A percentile compares a stretch with the other conserved stretches of the same genome.
Evolutionary conservation across 1,140 invertebrate species (phyloP).

Genomic region (Branchinecta lindahli): DNA sequence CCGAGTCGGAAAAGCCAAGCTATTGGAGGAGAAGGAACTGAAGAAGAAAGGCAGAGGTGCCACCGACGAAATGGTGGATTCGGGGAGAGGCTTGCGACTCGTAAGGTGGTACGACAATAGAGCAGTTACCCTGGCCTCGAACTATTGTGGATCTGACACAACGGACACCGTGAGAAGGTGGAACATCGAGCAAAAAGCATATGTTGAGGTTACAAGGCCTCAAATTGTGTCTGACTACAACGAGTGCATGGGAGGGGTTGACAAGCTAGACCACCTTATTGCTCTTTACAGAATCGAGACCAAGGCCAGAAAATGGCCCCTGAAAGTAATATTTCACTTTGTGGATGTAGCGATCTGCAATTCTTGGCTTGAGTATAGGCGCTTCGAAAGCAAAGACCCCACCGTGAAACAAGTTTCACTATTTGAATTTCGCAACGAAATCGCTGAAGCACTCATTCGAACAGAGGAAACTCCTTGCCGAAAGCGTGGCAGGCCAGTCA

Average conservation of each 20-base stretch:
- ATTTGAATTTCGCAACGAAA: neutral
- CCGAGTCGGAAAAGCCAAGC: slow-evolving; percentile 19
- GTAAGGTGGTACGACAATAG: slow-evolving; percentile 30
- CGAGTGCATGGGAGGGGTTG: slow-evolving; percentile 35
- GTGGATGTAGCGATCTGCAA: slow-evolving; percentile 29
- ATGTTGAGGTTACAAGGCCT: slow-evolving; percentile 31
- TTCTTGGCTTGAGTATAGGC: slow-evolving; percentile 26
- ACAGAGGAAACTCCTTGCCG: neutral
- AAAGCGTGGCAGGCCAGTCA: neutral
- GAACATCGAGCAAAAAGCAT: slow-evolving; percentile 28
- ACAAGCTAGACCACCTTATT: slow-evolving; percentile 27
- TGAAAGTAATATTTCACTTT: slow-evolving; percentile 33
- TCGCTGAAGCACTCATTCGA: neutral
- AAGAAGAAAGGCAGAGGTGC: slow-evolving; percentile 21
- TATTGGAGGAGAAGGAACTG: slow-evolving; percentile 20
- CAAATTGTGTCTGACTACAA: slow-evolving; percentile 34
- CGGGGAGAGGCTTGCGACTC: slow-evolving; percentile 16
- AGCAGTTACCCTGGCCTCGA: slow-evolving; percentile 30
- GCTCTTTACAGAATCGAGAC: slow-evolving; percentile 31
- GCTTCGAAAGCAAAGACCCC: neutral
- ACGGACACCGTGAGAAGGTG: slow-evolving; percentile 27
- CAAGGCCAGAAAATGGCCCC: slow-evolving; percentile 32
- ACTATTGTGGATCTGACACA: slow-evolving; percentile 29
- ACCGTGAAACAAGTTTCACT: neutral
- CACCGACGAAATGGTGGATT: neutral